Evolutionary conservation across 2,797 vertebrate genomes (phyloP), one percentile per base, ranked within the genome.

Genomic region (Pseudotriccus pelzelni): DNA sequence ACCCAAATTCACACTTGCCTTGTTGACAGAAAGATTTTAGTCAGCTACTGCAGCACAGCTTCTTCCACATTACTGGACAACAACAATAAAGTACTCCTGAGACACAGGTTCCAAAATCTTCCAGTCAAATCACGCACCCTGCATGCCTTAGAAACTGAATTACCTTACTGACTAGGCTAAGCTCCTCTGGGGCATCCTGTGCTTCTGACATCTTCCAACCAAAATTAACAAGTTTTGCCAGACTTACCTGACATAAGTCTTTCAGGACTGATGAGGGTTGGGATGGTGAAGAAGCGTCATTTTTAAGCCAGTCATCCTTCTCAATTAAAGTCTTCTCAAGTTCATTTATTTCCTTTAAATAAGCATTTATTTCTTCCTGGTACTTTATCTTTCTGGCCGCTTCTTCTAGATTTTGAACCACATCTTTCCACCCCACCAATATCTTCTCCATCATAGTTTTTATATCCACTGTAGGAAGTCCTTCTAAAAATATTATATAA

Each of bases 241-340:
- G 52, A 46, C 97, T 97, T 96, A 99, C 99, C 98, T 98, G 98
- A 95, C 98, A 99, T 39, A 98, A 97, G 10, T 98, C 97, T 22
- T 97, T 97, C 85, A 98, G 84, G 50, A 90, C 87, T 52, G 87
- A 90, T 46, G 98, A 96, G 10, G 96, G 80, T 56, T 96, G 92
- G 27, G 95, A 94, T 49, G 83, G 43, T 9, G 84, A 87, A 62
- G 95, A 59, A 6, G 84, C 3, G 0, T 89, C 44, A 1, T 84
- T 96, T 74, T 97, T 96, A 59, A 99, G 88, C 98, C 99, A 99
- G 62, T 58, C 88, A 75, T 99, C 98, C 58, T 98, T 98, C 14
- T 97, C 97, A 89, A 68, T 96, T 73, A 99, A 11, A 56, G 68
- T 95, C 74, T 91, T 97, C 79, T 99, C 98, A 88, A 99, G 87